Evolutionary conservation across 2,888 invertebrate genomes (phyloP).

Genomic region (Zaprionus obscuricornis): DNA sequence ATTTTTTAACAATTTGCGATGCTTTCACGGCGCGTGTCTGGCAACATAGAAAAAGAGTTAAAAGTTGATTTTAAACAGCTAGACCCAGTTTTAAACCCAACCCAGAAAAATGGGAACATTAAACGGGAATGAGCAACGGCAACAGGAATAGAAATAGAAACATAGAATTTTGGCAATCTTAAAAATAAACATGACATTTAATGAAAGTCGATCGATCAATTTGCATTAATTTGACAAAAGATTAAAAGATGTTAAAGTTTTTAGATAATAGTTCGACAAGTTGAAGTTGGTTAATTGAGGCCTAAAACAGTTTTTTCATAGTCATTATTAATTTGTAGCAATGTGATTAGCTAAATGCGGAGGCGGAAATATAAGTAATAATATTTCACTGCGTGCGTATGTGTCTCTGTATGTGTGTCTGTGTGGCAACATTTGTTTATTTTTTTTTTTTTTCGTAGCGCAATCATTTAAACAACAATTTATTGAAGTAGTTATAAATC

Average conservation of each 20-base stretch:
- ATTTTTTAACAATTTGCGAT: constrained; percentile 39
- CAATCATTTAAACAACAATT: constrained; percentile 59
- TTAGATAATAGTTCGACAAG: no score
- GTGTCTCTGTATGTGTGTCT: no score
- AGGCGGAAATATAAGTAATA: constrained; percentile 75
- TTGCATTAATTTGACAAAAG: constrained; percentile 3
- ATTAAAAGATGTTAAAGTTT: constrained; percentile 5
- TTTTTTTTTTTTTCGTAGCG: constrained; percentile 18
- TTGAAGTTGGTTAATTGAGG: constrained; percentile 35
- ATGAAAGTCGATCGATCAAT: not conserved
- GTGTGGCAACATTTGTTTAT: constrained; percentile 46
- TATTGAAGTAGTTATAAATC: constrained; percentile 68
- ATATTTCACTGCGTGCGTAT: no score
- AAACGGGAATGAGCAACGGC: no score
- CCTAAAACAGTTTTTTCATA: constrained; percentile 20
- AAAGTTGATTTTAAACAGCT: no score
- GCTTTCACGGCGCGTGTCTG: constrained; percentile 68
- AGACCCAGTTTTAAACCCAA: not conserved
- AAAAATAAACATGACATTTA: constrained; percentile 8
- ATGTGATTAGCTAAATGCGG: constrained; percentile 51
- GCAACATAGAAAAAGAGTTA: no score
- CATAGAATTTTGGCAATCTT: not conserved
- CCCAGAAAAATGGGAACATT: no score
- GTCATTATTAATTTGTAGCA: constrained; percentile 8
- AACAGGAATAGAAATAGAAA: constrained; percentile 20